Percentiles rank a stretch among this genome's conserved stretches.
Evolutionary conservation across 2,888 invertebrate genomes (phyloP).

Genomic region (Conchocele bisecta): DNA sequence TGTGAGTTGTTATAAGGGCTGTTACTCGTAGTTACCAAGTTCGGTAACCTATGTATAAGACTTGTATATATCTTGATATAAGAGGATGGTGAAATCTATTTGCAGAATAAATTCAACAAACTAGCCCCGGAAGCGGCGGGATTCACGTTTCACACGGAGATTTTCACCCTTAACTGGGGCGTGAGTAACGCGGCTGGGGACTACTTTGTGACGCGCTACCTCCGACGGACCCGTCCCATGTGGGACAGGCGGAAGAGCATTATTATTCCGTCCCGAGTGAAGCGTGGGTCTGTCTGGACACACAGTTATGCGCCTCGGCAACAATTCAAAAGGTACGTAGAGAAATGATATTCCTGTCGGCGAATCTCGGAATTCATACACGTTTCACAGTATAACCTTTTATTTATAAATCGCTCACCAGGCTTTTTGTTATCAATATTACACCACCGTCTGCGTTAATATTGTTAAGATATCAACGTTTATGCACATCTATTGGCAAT

Average conservation of each 20-base stretch:
- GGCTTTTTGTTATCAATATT: too few species aligned
- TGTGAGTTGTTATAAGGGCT: too few species aligned
- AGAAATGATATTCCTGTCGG: background rate
- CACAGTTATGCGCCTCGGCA: conserved; percentile 12
- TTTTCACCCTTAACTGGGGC: conserved; percentile 38
- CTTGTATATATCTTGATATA: too few species aligned
- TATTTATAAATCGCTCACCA: too few species aligned
- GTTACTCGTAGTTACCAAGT: too few species aligned
- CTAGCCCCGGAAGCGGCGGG: conserved; percentile 13
- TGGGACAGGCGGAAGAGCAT: conserved; percentile 41
- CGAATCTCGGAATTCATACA: background rate
- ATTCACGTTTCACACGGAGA: conserved; percentile 29
- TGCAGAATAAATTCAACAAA: conserved; percentile 7
- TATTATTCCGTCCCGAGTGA: conserved; percentile 13
- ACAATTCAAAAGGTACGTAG: conserved; percentile 15
- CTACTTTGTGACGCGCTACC: conserved; percentile 23
- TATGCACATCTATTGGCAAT: too few species aligned
- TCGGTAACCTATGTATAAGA: too few species aligned
- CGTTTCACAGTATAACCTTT: too few species aligned
- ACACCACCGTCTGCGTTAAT: too few species aligned
- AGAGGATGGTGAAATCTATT: too few species aligned
- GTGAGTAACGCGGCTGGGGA: conserved; percentile 11
- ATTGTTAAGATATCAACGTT: too few species aligned
- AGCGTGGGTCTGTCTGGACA: conserved; percentile 31
- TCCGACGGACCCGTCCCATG: conserved; percentile 24